A percentile compares a stretch with the other conserved stretches of the same genome.
Conservation (phyloP, 2,888 invertebrate species). For the Formica aserva region DNA sequence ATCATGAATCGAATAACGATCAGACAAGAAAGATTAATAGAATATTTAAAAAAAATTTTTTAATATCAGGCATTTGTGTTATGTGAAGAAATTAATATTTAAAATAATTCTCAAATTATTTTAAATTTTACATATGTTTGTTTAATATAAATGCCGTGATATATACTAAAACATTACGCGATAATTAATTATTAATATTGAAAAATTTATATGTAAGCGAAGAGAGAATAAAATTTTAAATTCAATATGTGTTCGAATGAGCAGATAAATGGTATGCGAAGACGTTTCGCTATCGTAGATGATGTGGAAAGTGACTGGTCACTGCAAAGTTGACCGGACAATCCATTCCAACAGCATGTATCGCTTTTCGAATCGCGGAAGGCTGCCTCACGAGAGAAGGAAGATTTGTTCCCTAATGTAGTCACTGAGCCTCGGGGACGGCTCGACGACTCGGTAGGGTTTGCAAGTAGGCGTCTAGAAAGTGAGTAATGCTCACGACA, state of each 20-base stretch:
- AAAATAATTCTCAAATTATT: neutral
- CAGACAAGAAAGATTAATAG: neutral
- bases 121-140: neutral
- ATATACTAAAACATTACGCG: neutral
- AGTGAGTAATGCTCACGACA: constrained; percentile 86
- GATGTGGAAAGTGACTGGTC: constrained; percentile 62
- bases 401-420: constrained; percentile 86
- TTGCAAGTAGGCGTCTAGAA: constrained; percentile 83
- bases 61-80: neutral
- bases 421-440: constrained; percentile 83
- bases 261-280: constrained; percentile 14
- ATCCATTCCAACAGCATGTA: constrained; percentile 25
- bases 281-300: constrained; percentile 17
- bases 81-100: neutral
- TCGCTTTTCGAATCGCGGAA: constrained; percentile 36
- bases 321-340: constrained; percentile 30
- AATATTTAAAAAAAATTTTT: neutral
- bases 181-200: neutral
- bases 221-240: neutral
- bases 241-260: constrained; percentile 15
- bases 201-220: neutral
- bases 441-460: constrained; percentile 71
- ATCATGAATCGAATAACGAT: neutral
- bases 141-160: too few relatives aligned
- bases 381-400: constrained; percentile 65